Evolutionary conservation across 2,113 vertebrate genomes (phyloP).

Genomic region (Anguilla rostrata): DNA sequence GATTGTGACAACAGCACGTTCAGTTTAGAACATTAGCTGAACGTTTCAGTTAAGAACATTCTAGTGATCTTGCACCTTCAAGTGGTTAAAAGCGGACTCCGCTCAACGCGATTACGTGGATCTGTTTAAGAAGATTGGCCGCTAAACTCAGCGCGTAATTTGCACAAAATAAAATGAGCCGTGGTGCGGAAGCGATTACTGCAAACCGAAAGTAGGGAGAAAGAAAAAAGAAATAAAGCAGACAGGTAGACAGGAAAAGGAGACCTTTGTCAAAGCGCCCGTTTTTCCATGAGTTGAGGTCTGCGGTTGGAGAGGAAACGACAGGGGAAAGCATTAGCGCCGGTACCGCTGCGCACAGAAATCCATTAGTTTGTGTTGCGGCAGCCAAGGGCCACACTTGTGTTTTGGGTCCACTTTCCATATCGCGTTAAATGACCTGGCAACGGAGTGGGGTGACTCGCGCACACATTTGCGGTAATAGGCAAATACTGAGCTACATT

Average conservation of each 20-base stretch:
- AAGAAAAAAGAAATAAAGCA: slow-evolving; percentile 4
- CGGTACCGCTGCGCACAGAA: slow-evolving; percentile 31
- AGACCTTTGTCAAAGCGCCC: slow-evolving; percentile 92
- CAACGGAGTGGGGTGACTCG: not conserved
- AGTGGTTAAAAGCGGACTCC: not conserved
- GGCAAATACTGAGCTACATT: not conserved
- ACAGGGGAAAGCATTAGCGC: slow-evolving; percentile 66
- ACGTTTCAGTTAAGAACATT: too few relatives aligned
- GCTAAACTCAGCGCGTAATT: slow-evolving; percentile 30
- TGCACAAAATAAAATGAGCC: slow-evolving; percentile 22
- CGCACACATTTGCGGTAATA: not conserved
- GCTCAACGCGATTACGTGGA: slow-evolving; percentile 13
- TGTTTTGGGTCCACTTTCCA: not conserved
- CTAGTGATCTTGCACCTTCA: too few relatives aligned
- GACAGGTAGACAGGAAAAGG: slow-evolving; percentile 61
- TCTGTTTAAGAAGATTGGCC: slow-evolving; percentile 34
- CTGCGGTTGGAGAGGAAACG: slow-evolving; percentile 89
- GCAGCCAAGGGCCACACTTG: not conserved
- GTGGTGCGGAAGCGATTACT: slow-evolving; percentile 31
- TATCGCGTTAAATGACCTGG: not conserved
- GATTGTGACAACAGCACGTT: too few relatives aligned
- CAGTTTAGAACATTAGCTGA: too few relatives aligned
- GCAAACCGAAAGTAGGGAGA: slow-evolving; percentile 25
- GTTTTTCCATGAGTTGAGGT: slow-evolving; percentile 90
- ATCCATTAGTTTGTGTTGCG: slow-evolving; percentile 34